Evolutionary conservation across 2,113 vertebrate species (phyloP).

Genomic region (Megaleporinus macrocephalus): DNA sequence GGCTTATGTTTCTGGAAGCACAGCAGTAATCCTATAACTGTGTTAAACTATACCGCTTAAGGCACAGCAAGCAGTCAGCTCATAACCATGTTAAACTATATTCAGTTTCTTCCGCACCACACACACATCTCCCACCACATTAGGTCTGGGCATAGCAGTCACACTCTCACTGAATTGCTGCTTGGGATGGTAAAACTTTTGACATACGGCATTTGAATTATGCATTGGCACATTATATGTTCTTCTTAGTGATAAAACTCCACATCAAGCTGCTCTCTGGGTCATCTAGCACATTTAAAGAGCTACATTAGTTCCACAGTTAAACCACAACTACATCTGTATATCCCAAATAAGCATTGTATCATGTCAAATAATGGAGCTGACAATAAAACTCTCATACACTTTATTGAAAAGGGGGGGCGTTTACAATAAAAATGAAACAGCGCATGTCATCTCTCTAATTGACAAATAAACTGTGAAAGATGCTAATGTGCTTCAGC

Average conservation of each 20-base stretch:
- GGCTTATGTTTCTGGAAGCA: slow-evolving; percentile 59
- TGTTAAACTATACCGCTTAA: slow-evolving; percentile 60
- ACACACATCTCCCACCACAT: slow-evolving; percentile 43
- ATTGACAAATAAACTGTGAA: slow-evolving; percentile 38
- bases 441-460: slow-evolving; percentile 23
- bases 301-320: not conserved
- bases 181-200: slow-evolving; percentile 14
- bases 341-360: not conserved
- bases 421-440: slow-evolving; percentile 24
- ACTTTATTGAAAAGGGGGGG: slow-evolving; percentile 18
- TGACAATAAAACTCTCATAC: not conserved
- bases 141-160: slow-evolving; percentile 47
- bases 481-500: slow-evolving; percentile 39
- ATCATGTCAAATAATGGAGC: slow-evolving; percentile 5
- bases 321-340: not conserved
- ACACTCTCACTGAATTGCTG: slow-evolving; percentile 40
- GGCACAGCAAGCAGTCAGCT: slow-evolving; percentile 57
- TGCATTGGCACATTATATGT: not conserved
- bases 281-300: not conserved
- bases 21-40: slow-evolving; percentile 60
- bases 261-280: not conserved
- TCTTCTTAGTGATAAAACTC: not conserved
- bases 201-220: slow-evolving; percentile 1
- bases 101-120: slow-evolving; percentile 55
- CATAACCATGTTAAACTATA: slow-evolving; percentile 58